Evolutionary conservation across 1,140 invertebrate species (phyloP).

Genomic region (Palaemon carinicauda): DNA sequence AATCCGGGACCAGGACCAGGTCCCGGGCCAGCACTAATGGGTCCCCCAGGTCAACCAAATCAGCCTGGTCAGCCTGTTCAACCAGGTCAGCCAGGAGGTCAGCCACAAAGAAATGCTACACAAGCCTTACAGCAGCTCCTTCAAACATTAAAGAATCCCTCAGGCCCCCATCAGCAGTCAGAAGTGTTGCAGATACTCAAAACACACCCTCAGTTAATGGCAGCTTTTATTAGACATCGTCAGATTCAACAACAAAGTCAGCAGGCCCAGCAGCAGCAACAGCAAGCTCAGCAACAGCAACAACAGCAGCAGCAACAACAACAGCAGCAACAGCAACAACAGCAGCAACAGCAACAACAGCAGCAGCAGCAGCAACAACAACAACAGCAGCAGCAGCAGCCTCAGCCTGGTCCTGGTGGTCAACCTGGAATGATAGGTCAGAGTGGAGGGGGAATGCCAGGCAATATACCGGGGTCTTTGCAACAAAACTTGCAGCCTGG

Average conservation of each 20-base stretch:
- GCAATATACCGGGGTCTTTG: conserved; percentile 46
- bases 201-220: conserved; percentile 94
- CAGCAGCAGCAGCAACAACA: conserved; percentile 62
- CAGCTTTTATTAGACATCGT: conserved; percentile 93
- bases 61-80: conserved; percentile 52
- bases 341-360: conserved; percentile 60
- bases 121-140: conserved; percentile 89
- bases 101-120: conserved; percentile 70
- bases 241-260: conserved; percentile 68
- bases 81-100: conserved; percentile 53
- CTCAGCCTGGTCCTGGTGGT: conserved; percentile 64
- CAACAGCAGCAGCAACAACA: conserved; percentile 66
- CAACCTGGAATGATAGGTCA: conserved; percentile 61
- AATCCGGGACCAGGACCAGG: conserved; percentile 63
- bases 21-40: conserved; percentile 63
- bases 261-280: conserved; percentile 57
- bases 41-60: conserved; percentile 62
- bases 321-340: conserved; percentile 64
- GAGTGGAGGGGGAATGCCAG: conserved; percentile 53
- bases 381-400: conserved; percentile 67
- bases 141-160: conserved; percentile 86
- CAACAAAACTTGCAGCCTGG: conserved; percentile 50
- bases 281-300: conserved; percentile 59
- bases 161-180: conserved; percentile 90
- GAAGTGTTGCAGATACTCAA: conserved; percentile 91